A percentile compares a stretch with the other conserved stretches of the same genome.
These are phyloP conservation scores for Aplocera efformata DNA, from an alignment of 2,888 invertebrate genomes.

Conservation along the genomic window DNA sequence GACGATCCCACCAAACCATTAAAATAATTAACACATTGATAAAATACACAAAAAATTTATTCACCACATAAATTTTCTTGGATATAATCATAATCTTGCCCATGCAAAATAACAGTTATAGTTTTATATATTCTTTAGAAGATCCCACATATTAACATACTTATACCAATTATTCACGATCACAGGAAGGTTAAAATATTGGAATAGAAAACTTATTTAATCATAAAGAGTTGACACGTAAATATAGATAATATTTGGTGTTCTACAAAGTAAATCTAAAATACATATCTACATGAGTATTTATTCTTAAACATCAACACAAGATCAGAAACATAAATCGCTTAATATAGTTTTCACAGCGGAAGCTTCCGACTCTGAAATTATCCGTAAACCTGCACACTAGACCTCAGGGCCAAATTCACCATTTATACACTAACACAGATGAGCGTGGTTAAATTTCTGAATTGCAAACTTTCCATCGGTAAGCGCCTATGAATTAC, in stretches of 20 bases:
- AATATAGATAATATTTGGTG: constrained; percentile 48
- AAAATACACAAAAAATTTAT: constrained; percentile 78
- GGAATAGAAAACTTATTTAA: constrained; percentile 74
- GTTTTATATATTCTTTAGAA: constrained; percentile 59
- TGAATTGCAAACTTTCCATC: too few relatives aligned
- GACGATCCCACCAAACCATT: too few relatives aligned
- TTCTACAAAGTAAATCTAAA: constrained; percentile 64
- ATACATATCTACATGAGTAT: constrained; percentile 38
- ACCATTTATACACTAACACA: too few relatives aligned
- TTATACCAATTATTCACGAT: constrained; percentile 71
- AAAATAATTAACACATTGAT: constrained; percentile 33
- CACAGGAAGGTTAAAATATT: constrained; percentile 76
- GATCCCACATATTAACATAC: constrained; percentile 63
- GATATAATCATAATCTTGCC: constrained; percentile 57
- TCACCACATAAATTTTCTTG: constrained; percentile 76
- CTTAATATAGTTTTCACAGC: background rate
- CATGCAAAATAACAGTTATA: constrained; percentile 76
- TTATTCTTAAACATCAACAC: constrained; percentile 32
- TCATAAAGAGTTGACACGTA: constrained; percentile 45
- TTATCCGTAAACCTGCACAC: too few relatives aligned
- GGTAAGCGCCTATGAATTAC: too few relatives aligned
- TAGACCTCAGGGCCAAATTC: too few relatives aligned
- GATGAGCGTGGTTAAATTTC: too few relatives aligned
- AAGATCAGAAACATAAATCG: constrained; percentile 12
- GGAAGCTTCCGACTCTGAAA: too few relatives aligned